Evolutionary conservation across 2,888 invertebrate genomes (phyloP).

Genomic region (Zaprionus lineosus): DNA sequence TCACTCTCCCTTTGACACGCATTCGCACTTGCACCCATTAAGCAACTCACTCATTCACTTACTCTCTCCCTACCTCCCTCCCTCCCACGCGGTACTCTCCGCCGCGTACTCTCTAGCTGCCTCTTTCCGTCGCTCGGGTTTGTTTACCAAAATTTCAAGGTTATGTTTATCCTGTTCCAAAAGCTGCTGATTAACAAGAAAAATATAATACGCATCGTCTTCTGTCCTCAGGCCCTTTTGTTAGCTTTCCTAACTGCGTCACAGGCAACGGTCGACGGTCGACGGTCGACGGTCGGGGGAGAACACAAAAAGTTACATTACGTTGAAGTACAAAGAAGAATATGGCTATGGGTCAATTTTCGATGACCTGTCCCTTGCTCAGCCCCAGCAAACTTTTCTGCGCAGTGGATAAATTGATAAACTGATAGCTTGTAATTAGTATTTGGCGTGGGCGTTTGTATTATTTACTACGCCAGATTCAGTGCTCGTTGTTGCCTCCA

Average conservation of each 20-base stretch:
- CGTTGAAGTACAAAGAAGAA: no score
- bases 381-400: slow-evolving; percentile 8
- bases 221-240: neutral
- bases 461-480: slow-evolving; percentile 35
- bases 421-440: slow-evolving; percentile 58
- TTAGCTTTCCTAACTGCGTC: slow-evolving; percentile 51
- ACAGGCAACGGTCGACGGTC: no score
- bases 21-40: no score
- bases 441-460: slow-evolving; percentile 54
- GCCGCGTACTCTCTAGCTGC: neutral
- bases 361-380: no score
- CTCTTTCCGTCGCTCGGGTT: neutral
- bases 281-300: no score
- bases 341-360: no score
- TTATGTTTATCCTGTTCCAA: slow-evolving; percentile 43
- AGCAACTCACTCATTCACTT: no score
- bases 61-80: neutral
- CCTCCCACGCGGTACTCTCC: neutral
- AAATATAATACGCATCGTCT: slow-evolving; percentile 4
- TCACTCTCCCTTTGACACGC: no score
- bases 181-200: slow-evolving; percentile 29
- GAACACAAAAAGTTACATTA: neutral
- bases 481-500: slow-evolving; percentile 14
- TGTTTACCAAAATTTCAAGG: slow-evolving; percentile 46
- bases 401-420: slow-evolving; percentile 15